Percentiles rank a stretch among this genome's conserved stretches.
Conservation (phyloP, 2,113 vertebrate genomes). For the Equus przewalskii region DNA sequence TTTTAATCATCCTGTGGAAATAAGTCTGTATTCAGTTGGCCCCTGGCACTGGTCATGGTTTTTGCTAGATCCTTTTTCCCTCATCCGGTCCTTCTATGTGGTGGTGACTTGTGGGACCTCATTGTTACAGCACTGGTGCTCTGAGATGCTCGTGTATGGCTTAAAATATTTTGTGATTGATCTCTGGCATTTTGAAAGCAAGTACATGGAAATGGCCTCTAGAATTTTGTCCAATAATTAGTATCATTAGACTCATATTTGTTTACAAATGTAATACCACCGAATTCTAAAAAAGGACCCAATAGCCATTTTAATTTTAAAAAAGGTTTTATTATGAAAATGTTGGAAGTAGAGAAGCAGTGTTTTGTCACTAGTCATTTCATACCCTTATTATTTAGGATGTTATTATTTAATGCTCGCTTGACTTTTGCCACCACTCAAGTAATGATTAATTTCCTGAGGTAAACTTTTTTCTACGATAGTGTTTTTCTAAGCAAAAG, state of each 20-base stretch:
- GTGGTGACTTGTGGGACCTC: conserved; percentile 52
- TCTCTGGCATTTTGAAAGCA: conserved; percentile 44
- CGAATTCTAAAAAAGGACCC: not conserved
- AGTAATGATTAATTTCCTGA: conserved; percentile 76
- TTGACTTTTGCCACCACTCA: conserved; percentile 65
- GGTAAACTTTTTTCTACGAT: conserved; percentile 4
- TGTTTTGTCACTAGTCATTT: conserved; percentile 63
- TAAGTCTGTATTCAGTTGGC: conserved; percentile 82
- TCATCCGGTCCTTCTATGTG: conserved; percentile 61
- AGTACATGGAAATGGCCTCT: not conserved
- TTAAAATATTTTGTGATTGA: conserved; percentile 75
- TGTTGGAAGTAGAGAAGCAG: not conserved
- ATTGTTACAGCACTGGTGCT: not conserved
- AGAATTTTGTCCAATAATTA: conserved; percentile 29
- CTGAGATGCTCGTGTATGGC: conserved; percentile 19
- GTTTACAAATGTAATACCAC: conserved; percentile 3
- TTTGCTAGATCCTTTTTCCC: conserved; percentile 72
- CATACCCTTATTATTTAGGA: conserved; percentile 3
- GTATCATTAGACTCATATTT: conserved; percentile 13
- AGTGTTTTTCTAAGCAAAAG: conserved; percentile 70
- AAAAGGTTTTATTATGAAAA: conserved; percentile 17
- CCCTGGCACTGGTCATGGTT: conserved; percentile 28
- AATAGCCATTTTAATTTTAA: conserved; percentile 39
- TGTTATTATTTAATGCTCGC: conserved; percentile 74
- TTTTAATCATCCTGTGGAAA: conserved; percentile 83